Evolutionary conservation across 2,113 vertebrate genomes (phyloP).

Genomic region (Trichomycterus rosablanca): DNA sequence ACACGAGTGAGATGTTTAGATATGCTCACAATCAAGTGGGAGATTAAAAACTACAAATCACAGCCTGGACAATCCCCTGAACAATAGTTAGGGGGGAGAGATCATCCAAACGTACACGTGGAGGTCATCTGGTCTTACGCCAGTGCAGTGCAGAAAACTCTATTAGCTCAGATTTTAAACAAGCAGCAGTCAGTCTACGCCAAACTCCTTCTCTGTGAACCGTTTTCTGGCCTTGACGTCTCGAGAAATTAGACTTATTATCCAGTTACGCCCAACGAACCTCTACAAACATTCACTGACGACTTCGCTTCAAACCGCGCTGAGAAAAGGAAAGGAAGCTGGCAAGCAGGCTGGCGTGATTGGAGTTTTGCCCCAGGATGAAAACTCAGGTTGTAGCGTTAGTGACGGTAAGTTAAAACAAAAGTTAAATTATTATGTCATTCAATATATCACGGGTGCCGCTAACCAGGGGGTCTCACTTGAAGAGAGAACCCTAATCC

Average conservation of each 20-base stretch:
- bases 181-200: conserved; percentile 38
- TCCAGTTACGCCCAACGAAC: conserved; percentile 52
- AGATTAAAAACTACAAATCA: no score
- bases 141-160: not conserved
- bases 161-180: not conserved
- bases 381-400: no score
- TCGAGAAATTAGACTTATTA: conserved; percentile 17
- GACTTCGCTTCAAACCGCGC: conserved; percentile 57
- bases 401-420: no score
- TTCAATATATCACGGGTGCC: not conserved
- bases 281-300: conserved; percentile 54
- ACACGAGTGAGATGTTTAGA: no score
- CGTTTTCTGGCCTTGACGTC: not conserved
- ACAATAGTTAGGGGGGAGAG: no score
- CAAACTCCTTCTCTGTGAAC: conserved; percentile 21
- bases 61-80: no score
- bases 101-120: not conserved
- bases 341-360: not conserved
- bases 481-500: no score
- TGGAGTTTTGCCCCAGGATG: not conserved
- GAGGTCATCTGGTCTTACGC: not conserved
- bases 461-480: no score
- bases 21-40: no score
- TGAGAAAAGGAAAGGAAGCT: conserved; percentile 40
- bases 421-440: not conserved